These are phyloP conservation scores for Sinocyclocheilus anshuiensis DNA, from an alignment of 2,113 vertebrate genomes.

Conservation along the genomic window DNA sequence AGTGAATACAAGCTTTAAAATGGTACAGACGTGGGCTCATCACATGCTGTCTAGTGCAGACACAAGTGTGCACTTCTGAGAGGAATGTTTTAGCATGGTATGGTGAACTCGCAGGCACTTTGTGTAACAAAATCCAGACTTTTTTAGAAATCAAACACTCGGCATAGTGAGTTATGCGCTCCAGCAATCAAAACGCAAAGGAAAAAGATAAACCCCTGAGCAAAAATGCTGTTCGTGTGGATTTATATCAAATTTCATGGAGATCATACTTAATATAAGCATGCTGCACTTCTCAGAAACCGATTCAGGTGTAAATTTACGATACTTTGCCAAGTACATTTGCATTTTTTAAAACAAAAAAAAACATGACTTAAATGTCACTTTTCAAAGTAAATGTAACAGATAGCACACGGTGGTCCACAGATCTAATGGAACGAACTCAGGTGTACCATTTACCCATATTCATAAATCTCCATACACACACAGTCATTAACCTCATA, in stretches of 20 bases:
- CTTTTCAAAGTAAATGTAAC: conserved; percentile 4
- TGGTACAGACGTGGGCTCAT: conserved; percentile 20
- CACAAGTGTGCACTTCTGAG: conserved; percentile 12
- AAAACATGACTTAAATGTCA: not conserved
- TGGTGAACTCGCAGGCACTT: conserved; percentile 5
- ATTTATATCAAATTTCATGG: conserved; percentile 38
- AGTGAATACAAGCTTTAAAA: conserved; percentile 21
- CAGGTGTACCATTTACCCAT: conserved; percentile 30
- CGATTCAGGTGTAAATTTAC: conserved; percentile 1
- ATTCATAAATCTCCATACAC: conserved; percentile 29
- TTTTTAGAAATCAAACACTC: conserved; percentile 7
- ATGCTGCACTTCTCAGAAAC: conserved; percentile 37
- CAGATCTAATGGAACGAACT: conserved; percentile 21
- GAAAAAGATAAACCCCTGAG: conserved; percentile 51
- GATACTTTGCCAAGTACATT: conserved; percentile 5
- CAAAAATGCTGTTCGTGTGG: conserved; percentile 48
- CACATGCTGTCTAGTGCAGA: conserved; percentile 51
- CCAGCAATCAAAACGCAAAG: conserved; percentile 4
- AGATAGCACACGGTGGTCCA: conserved; percentile 25
- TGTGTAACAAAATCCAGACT: conserved; percentile 4
- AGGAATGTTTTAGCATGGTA: conserved; percentile 29
- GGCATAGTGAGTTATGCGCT: not conserved
- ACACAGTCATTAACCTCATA: conserved; percentile 25
- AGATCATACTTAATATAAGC: conserved; percentile 63
- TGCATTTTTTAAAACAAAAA: not conserved